phyloP scores from a whole-genome alignment of 2,113 vertebrate species.

The Amphiprion ocellaris region DNA sequence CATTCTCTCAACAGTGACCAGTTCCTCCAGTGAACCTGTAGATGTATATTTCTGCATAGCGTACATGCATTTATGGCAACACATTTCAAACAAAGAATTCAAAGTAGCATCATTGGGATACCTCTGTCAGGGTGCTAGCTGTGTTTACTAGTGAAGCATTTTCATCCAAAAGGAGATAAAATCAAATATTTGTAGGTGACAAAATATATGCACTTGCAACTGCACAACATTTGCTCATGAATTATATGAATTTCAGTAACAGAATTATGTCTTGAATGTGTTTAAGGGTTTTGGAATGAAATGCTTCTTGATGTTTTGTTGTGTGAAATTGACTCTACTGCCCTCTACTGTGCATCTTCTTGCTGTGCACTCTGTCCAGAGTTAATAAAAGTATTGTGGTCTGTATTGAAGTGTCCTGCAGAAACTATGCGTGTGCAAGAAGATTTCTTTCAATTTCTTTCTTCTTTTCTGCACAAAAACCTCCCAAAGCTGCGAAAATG shows the following conservation, averaged over 20 bases:
- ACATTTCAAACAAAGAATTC: not conserved
- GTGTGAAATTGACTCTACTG: constrained; percentile 20
- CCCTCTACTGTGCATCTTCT: constrained; percentile 46
- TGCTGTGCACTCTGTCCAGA: constrained; percentile 5
- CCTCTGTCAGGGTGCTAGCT: not conserved
- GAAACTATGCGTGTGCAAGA: not conserved
- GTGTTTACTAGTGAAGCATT: constrained; percentile 37
- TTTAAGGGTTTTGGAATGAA: constrained; percentile 38
- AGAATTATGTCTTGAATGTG: not conserved
- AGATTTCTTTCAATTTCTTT: not conserved
- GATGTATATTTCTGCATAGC: not conserved
- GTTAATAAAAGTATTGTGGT: not conserved
- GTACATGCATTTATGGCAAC: not conserved
- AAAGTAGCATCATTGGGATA: not conserved
- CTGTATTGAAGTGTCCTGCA: constrained; percentile 50
- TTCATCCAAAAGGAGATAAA: constrained; percentile 37
- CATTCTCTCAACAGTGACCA: not conserved
- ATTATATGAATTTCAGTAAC: not conserved
- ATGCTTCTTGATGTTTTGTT: constrained; percentile 17
- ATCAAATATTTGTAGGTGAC: not conserved
- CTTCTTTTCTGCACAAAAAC: not conserved
- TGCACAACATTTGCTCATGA: not conserved
- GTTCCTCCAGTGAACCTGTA: not conserved
- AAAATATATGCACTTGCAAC: not conserved
- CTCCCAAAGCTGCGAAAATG: not conserved